Conservation (phyloP, 2,113 vertebrate species). For the Hirundichthys speculiger region DNA sequence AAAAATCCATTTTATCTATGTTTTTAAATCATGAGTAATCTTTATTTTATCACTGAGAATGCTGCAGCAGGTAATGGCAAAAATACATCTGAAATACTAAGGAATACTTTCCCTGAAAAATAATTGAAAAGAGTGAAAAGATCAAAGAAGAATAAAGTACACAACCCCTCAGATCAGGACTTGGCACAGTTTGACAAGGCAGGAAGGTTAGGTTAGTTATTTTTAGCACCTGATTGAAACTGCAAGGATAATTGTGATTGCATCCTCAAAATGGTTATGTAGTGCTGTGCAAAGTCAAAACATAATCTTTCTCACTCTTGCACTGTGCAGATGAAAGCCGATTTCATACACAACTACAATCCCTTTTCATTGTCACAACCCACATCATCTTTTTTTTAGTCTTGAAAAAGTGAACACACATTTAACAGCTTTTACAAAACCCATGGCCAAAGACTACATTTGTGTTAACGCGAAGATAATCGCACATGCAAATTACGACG, state of each 20-base stretch:
- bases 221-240: conserved; percentile 11
- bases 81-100: conserved; percentile 7
- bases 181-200: not conserved
- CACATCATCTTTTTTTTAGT: too few relatives aligned
- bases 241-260: conserved; percentile 11
- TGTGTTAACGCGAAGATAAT: too few relatives aligned
- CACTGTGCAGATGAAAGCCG: conserved; percentile 19
- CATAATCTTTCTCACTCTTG: conserved; percentile 31
- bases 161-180: not conserved
- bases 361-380: conserved; percentile 33
- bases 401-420: too few relatives aligned
- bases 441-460: too few relatives aligned
- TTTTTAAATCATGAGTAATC: conserved; percentile 61
- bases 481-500: too few relatives aligned
- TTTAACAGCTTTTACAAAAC: too few relatives aligned
- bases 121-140: not conserved
- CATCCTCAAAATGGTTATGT: conserved; percentile 25
- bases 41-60: conserved; percentile 61
- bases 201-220: not conserved
- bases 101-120: not conserved
- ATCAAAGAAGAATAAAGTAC: not conserved
- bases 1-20: conserved; percentile 58
- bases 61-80: not conserved
- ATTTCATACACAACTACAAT: conserved; percentile 6
- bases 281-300: conserved; percentile 34